phyloP scores from a whole-genome alignment of 2,797 vertebrate genomes.

The Anguilla anguilla region DNA sequence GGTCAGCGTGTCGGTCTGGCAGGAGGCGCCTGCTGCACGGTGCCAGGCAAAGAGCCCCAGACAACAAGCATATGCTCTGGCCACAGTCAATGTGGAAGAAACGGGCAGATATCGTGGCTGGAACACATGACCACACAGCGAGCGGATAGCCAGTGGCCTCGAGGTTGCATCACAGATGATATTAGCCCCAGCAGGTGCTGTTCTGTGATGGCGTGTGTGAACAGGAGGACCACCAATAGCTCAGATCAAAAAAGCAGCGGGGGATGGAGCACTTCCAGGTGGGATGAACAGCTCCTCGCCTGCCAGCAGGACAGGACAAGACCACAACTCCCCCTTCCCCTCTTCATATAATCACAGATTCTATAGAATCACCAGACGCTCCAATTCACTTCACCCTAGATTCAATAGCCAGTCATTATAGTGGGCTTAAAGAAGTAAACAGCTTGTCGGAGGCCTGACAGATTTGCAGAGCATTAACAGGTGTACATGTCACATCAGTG shows the following conservation, averaged over 20 bases:
- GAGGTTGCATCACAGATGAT: neutral
- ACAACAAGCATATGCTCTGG: neutral
- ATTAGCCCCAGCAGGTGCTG: neutral
- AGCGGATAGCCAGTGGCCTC: neutral
- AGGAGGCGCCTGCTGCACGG: neutral
- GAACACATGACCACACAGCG: neutral
- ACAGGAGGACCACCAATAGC: neutral
- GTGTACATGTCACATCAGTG: conserved; percentile 1
- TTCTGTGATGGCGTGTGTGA: neutral
- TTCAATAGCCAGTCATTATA: neutral
- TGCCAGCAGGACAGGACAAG: neutral
- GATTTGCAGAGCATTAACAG: conserved; percentile 6
- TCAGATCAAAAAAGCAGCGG: neutral
- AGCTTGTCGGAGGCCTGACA: neutral
- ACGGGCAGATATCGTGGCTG: neutral
- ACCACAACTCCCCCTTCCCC: neutral
- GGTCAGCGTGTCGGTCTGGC: neutral
- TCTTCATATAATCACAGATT: neutral
- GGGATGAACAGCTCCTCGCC: neutral
- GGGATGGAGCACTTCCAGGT: neutral
- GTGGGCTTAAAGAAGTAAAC: neutral
- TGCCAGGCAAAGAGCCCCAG: neutral
- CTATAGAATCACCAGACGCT: neutral
- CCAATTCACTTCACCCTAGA: neutral
- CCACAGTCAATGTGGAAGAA: neutral